These are phyloP conservation scores for Meteorus cinctellus DNA, from an alignment of 2,888 invertebrate species.

Conservation along the genomic window DNA sequence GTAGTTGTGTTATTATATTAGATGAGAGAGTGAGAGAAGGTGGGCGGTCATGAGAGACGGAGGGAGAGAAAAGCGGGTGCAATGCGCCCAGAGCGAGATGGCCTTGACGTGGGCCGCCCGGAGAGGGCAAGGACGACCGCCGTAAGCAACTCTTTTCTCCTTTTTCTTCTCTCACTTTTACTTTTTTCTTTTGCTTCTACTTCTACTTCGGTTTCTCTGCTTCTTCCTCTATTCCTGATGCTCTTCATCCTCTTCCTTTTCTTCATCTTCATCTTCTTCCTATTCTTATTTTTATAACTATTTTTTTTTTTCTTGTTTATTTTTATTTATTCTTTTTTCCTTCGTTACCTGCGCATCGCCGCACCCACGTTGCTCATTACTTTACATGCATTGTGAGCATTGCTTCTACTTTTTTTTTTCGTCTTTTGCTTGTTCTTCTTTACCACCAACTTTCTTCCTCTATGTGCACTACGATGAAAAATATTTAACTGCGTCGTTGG, in stretches of 20 bases:
- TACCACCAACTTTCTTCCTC: neutral
- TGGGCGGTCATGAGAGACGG: neutral
- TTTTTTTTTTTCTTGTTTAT: conserved; percentile 5
- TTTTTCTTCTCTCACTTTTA: conserved; percentile 26
- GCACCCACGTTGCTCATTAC: conserved; percentile 53
- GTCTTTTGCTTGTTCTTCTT: neutral
- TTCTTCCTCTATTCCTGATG: conserved; percentile 5
- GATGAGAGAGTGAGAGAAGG: conserved; percentile 40
- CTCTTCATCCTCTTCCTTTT: neutral
- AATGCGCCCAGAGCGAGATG: conserved; percentile 69
- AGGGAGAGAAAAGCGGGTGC: conserved; percentile 60
- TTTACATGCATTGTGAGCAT: neutral
- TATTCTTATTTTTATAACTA: conserved; percentile 12
- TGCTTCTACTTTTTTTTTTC: conserved; percentile 9
- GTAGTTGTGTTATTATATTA: conserved; percentile 40
- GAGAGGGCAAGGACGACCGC: conserved; percentile 73
- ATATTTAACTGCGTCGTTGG: too few species aligned
- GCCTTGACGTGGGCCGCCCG: conserved; percentile 69
- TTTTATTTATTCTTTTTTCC: conserved; percentile 12
- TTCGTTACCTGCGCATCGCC: conserved; percentile 44
- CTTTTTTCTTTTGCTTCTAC: conserved; percentile 21
- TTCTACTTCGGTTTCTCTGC: conserved; percentile 14
- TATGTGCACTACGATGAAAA: neutral
- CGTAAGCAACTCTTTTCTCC: conserved; percentile 56
- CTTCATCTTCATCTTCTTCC: conserved; percentile 8